Evolutionary conservation across 2,888 invertebrate species (phyloP), one percentile per base, ranked within the genome.

Genomic region (Sympetrum striolatum): DNA sequence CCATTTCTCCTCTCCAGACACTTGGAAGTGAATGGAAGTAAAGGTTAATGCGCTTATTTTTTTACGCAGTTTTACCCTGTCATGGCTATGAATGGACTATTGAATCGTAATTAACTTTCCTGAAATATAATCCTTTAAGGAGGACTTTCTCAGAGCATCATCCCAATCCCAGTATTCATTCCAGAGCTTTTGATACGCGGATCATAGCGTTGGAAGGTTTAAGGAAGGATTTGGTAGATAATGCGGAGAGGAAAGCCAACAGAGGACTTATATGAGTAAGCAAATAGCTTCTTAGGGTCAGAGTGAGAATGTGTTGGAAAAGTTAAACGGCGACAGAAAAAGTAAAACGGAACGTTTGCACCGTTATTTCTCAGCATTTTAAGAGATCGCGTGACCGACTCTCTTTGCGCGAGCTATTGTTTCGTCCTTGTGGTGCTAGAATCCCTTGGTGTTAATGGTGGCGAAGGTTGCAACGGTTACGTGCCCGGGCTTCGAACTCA

Each of bases 351-450:
- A 60, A 86, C 86, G n/a, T 86, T 86, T n/a, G 39, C 37, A 60
- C 86, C 86, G 86, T 60, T 39, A 64, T 86, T 86, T 86, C 37
- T n/a, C n/a, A 35, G 35, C 60, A n/a, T 64, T 37, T 22, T 37
- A 25, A 39, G 64, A 86, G 37, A 86, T 86, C 60, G 86, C 86
- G 86, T 86, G 86, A 86, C 86, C 22, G 60, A 6, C 58, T 31
- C 60, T 60, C 31, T 35, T 73, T 60, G 60, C 15, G 22, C 6
- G 60, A 86, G 58, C 31, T 60, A 15, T 39, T 35, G 64, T 86
- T 18, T 12, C 86, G 86, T 60, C 64, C 86, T 86, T 86, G 86
- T n/a, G 37, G 60, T 53, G 86, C n/a, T 73, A 5, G 73, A 73
- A 25, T 73, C 73, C 73, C 22, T 31, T 60, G 60, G 37, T 31